Conservation (phyloP, 2,113 vertebrate species). For the Eolophus roseicapilla region DNA sequence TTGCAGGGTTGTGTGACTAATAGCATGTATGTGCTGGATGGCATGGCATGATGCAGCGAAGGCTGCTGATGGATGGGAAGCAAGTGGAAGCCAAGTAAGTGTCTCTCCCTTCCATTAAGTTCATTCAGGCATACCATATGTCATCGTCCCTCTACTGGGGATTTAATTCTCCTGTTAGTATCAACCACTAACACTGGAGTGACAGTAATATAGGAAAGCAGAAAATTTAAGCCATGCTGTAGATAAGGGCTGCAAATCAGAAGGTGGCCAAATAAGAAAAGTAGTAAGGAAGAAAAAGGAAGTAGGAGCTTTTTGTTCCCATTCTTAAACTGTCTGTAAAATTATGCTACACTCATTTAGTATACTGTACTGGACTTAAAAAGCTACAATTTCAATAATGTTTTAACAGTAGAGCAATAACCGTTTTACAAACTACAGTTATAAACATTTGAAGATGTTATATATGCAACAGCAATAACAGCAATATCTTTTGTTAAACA, state of each 20-base stretch:
- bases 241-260: background rate
- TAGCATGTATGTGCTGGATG: fast-evolving
- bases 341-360: background rate
- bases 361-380: background rate
- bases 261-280: background rate
- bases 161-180: background rate
- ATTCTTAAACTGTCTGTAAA: background rate
- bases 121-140: background rate
- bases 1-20: background rate
- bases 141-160: background rate
- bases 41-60: fast-evolving
- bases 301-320: background rate
- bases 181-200: background rate
- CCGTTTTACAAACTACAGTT: background rate
- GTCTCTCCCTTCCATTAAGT: background rate
- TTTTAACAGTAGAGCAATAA: background rate
- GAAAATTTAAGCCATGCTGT: background rate
- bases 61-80: background rate
- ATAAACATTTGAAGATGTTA: background rate
- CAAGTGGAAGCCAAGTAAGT: background rate
- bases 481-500: background rate
- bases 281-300: background rate
- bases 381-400: background rate
- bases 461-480: background rate
- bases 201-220: background rate